Base-by-base conservation (phyloP, 2,113 vertebrate species). In the Megaceryle torquata region DNA sequence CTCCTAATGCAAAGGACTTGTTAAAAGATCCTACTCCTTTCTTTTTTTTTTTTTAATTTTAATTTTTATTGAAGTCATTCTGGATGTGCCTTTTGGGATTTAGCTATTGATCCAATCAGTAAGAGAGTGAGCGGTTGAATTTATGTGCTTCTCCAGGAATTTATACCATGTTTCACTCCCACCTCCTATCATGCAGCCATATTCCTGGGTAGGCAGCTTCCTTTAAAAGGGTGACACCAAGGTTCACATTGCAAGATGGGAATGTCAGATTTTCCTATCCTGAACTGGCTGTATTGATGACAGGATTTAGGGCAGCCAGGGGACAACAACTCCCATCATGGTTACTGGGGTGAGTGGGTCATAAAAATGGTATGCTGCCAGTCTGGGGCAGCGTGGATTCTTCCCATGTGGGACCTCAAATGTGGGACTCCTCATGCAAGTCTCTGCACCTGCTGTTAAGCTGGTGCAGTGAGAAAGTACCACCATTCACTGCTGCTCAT, bases 331-430 rank as follows among this genome's bases (percentile, higher is more conserved):
- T 88, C 24, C 21, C 20, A 4, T 70, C 18, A 8, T 17, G 16
- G 33, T 48, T 77, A 35, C n/a, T 74, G 69, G 24, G 11, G 10
- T 57, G 28, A 35, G 3, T 1, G 10, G 17, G 13, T 43, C 20
- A 28, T 43, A 35, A 59, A 79, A 60, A 17, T 25, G 20, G 2
- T 39, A 11, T 33, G 26, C 18, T 77, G 12, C 61, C 28, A 63
- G 15, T 63, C n/a, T 63, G n/a, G 22, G 37, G 21, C 43, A 60
- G 60, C 0, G 0, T 17, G 31, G 46, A 24, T 57, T 54, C 28
- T 11, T 12, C 29, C 33, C 0, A 4, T 1, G 0, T 16, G n/a
- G 46, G 37, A 83, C 44, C 16, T 64, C 33, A 51, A 67, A 68
- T 31, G 9, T 41, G 11, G 35, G 43, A 71, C 61, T 68, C 25